phyloP scores from a whole-genome alignment of 2,797 vertebrate genomes.

The Liparis tanakae region DNA sequence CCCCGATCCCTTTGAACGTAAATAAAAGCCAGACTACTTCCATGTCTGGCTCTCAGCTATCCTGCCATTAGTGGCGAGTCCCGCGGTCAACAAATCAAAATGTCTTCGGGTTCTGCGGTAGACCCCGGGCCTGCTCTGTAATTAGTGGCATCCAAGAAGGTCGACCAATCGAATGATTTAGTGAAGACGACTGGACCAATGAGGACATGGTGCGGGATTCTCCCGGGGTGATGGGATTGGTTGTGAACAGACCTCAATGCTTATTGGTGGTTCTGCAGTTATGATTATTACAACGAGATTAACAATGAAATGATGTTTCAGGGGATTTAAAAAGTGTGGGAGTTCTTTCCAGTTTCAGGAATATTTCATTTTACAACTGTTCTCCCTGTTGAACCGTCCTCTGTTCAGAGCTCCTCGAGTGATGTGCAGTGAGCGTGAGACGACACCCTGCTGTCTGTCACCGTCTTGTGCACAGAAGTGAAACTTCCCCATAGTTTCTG shows the following conservation, averaged over 20 bases:
- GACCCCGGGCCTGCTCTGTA: conserved; percentile 68
- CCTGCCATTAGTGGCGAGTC: conserved; percentile 79
- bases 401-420: conserved; percentile 15
- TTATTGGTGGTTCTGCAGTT: not conserved
- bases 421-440: not conserved
- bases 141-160: conserved; percentile 74
- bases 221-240: conserved; percentile 14
- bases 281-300: not conserved
- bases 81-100: conserved; percentile 76
- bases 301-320: not conserved
- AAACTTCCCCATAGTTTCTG: conserved; percentile 50
- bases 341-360: not conserved
- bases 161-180: conserved; percentile 61
- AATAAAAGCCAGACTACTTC: conserved; percentile 70
- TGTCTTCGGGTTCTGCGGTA: conserved; percentile 74
- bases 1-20: conserved; percentile 47
- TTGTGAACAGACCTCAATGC: not conserved
- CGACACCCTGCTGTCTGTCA: conserved; percentile 1
- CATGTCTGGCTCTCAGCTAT: conserved; percentile 70
- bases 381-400: conserved; percentile 1
- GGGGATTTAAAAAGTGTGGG: not conserved
- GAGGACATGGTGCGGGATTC: conserved; percentile 29
- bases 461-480: conserved; percentile 24
- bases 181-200: conserved; percentile 29
- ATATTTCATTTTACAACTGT: not conserved